Conservation (phyloP, 1,140 invertebrate species). For the Pseudomyrmex concolor region DNA sequence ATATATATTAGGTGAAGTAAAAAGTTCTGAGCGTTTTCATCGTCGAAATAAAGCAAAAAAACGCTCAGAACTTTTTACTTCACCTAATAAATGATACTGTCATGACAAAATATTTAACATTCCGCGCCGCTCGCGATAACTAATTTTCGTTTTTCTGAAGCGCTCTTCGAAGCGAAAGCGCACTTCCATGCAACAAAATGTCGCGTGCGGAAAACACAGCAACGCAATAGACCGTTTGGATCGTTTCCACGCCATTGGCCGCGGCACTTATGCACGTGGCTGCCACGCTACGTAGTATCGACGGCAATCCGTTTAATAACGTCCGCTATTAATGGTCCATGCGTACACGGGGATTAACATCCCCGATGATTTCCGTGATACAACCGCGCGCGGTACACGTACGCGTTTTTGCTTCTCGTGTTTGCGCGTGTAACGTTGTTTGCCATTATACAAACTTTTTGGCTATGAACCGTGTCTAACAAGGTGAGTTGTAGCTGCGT, state of each 20-base stretch:
- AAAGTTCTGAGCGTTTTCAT: too few relatives aligned
- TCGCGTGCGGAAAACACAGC: constrained; percentile 32
- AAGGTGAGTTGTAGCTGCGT: background rate
- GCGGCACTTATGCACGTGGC: constrained; percentile 57
- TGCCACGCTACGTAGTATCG: constrained; percentile 59
- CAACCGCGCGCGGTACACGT: background rate
- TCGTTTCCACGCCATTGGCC: constrained; percentile 66
- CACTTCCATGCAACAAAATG: constrained; percentile 19
- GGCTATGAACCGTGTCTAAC: constrained; percentile 39
- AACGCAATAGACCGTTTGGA: constrained; percentile 17
- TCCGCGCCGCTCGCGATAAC: background rate
- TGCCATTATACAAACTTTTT: constrained; percentile 60
- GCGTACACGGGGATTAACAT: constrained; percentile 72
- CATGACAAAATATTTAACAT: background rate
- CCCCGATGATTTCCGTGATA: constrained; percentile 32
- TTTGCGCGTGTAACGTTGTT: constrained; percentile 10
- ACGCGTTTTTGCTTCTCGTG: constrained; percentile 22
- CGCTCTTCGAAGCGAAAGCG: constrained; percentile 5
- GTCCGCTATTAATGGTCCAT: constrained; percentile 69
- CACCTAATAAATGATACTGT: too few relatives aligned
- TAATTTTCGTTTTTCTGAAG: constrained; percentile 12
- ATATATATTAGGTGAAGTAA: too few relatives aligned
- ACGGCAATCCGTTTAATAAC: constrained; percentile 72
- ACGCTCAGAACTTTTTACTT: too few relatives aligned
- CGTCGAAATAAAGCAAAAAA: too few relatives aligned